Conservation (phyloP, 2,113 vertebrate species). For the rabbit (Oryctolagus cuniculus) region DNA sequence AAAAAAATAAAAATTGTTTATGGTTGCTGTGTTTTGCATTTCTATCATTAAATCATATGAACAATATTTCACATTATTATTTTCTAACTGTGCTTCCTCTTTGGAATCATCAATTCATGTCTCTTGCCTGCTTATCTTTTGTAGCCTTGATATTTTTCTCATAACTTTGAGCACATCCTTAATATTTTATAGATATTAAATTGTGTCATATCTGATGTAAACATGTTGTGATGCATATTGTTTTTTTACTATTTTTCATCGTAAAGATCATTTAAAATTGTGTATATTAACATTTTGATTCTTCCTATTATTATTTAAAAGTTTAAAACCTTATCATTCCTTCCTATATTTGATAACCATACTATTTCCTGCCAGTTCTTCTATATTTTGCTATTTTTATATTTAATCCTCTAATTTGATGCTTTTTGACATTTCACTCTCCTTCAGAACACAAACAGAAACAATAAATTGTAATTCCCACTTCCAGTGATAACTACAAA, state of each 20-base stretch:
- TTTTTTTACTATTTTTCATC: conserved; percentile 9
- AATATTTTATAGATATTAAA: conserved; percentile 58
- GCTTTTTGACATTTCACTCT: neutral
- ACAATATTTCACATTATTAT: neutral
- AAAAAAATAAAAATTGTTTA: neutral
- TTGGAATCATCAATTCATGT: neutral
- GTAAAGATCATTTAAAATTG: conserved; percentile 1
- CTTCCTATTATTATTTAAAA: neutral
- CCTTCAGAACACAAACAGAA: neutral
- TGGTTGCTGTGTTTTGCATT: neutral
- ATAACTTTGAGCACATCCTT: conserved; percentile 41
- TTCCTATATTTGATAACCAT: neutral
- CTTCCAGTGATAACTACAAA: neutral
- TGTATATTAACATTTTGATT: conserved; percentile 19
- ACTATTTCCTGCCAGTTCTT: conserved; percentile 16
- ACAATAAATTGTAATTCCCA: neutral
- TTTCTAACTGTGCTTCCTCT: neutral
- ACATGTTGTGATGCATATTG: neutral
- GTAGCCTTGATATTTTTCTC: conserved; percentile 31
- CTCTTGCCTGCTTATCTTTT: conserved; percentile 45
- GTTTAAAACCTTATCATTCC: conserved; percentile 32
- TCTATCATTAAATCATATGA: neutral
- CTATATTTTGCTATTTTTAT: conserved; percentile 11
- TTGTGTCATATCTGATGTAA: conserved; percentile 39
- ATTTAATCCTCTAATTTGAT: conserved; percentile 39